Conservation (phyloP, 2,113 vertebrate species). For the Gallinago undulata region DNA sequence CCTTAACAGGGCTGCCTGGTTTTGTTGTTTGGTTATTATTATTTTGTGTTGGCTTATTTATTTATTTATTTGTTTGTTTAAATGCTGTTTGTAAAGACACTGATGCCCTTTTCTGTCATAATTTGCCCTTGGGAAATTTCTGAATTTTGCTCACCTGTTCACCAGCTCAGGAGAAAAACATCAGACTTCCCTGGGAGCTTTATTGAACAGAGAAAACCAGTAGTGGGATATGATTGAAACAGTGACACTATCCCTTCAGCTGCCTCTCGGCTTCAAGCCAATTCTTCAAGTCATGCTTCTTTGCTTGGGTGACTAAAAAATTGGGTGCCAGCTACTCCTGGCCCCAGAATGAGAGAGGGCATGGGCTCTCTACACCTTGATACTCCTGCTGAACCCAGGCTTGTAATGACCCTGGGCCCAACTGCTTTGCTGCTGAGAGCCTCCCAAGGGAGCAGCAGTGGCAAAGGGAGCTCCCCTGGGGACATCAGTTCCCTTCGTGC, state of each 20-base stretch:
- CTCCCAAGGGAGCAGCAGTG: background rate
- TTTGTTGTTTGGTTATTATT: background rate
- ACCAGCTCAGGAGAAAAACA: background rate
- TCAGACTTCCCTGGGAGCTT: background rate
- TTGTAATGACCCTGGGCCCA: background rate
- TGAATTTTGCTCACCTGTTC: background rate
- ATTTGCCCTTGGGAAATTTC: background rate
- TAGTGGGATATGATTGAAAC: background rate
- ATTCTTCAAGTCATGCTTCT: background rate
- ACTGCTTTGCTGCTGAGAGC: background rate
- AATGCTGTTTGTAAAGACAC: background rate
- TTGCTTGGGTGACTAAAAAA: background rate
- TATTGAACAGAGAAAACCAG: background rate
- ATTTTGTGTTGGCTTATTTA: background rate
- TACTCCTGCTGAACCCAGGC: background rate
- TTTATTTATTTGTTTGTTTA: background rate
- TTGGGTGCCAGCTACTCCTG: background rate
- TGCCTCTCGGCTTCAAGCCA: background rate
- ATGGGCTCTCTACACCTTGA: background rate
- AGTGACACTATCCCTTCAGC: background rate
- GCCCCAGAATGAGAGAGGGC: background rate
- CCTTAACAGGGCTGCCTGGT: background rate
- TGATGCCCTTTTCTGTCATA: background rate
- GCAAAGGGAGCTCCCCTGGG: background rate
- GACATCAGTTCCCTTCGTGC: background rate